A percentile compares a stretch with the other conserved stretches of the same genome.
phyloP scores from a whole-genome alignment of 37 sponge, comb jelly and placozoan species.

The Halichondria panicea region DNA sequence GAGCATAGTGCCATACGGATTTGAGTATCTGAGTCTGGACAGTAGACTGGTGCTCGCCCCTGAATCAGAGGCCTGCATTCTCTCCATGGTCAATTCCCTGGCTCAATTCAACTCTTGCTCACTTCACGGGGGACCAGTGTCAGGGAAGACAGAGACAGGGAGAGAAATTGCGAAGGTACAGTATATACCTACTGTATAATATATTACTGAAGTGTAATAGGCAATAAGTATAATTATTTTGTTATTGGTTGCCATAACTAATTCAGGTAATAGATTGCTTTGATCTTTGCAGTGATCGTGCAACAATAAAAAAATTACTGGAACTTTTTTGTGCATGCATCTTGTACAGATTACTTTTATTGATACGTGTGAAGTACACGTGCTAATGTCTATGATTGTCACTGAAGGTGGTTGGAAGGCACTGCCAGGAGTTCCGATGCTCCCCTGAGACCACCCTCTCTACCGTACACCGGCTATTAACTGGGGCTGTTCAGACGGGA shows the following conservation, averaged over 20 bases:
- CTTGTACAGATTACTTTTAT: neutral
- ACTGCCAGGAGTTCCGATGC: constrained; percentile 33
- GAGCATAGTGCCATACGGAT: constrained; percentile 47
- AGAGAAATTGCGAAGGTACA: constrained; percentile 53
- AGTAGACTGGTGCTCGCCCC: constrained; percentile 27
- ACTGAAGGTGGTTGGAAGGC: constrained; percentile 58
- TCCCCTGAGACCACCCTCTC: neutral
- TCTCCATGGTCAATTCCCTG: constrained; percentile 21
- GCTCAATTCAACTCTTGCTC: neutral
- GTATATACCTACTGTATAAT: neutral
- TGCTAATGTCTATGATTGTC: neutral
- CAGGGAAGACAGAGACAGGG: constrained; percentile 15
- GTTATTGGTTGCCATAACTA: neutral
- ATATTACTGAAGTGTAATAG: neutral
- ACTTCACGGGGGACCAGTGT: constrained; percentile 2
- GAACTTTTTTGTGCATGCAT: neutral
- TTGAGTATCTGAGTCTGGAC: constrained; percentile 31
- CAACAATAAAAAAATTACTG: too few relatives aligned
- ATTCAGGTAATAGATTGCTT: neutral
- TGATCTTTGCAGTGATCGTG: neutral
- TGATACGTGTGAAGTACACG: too few relatives aligned
- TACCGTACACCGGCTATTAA: constrained; percentile 17
- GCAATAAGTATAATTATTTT: neutral
- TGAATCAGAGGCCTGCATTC: constrained; percentile 25
- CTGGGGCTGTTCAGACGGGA: constrained; percentile 35